A percentile compares a stretch with the other conserved stretches of the same genome.
These are phyloP conservation scores for Aythya baeri DNA, from an alignment of 2,113 vertebrate genomes.

Conservation along the genomic window DNA sequence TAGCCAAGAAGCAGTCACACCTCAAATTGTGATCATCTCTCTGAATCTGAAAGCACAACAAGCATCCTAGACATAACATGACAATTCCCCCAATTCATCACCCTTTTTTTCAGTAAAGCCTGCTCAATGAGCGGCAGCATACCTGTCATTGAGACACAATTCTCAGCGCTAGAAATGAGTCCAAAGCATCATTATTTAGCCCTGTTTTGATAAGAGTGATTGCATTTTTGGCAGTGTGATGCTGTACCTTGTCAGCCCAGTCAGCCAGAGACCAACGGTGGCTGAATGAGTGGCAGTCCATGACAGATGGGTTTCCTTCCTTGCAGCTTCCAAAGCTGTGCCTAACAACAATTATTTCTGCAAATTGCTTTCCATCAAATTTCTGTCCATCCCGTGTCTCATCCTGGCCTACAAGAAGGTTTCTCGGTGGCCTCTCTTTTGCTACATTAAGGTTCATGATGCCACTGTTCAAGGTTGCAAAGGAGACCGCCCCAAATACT, in stretches of 20 bases:
- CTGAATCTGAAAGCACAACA: not conserved
- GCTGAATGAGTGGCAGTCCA: not conserved
- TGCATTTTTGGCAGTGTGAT: not conserved
- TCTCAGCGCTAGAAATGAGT: not conserved
- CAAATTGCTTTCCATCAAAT: not conserved
- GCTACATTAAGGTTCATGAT: not conserved
- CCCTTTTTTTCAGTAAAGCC: not conserved
- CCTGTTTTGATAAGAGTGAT: not conserved
- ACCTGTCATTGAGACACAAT: not conserved
- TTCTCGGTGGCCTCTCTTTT: not conserved
- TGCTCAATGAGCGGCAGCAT: not conserved
- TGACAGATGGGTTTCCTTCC: not conserved
- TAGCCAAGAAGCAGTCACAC: not conserved
- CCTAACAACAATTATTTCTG: not conserved
- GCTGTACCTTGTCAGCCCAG: not conserved
- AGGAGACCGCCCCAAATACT: not conserved
- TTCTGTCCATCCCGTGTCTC: not conserved
- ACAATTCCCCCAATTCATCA: fast-evolving
- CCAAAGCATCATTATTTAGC: not conserved
- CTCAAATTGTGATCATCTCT: not conserved
- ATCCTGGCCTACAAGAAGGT: not conserved
- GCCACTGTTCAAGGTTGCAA: not conserved
- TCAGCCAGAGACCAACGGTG: not conserved
- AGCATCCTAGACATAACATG: not conserved
- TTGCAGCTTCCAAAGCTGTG: not conserved